Evolutionary conservation across 2,888 invertebrate genomes (phyloP), one percentile per base, ranked within the genome.

Genomic region (Oscheius onirici): DNA sequence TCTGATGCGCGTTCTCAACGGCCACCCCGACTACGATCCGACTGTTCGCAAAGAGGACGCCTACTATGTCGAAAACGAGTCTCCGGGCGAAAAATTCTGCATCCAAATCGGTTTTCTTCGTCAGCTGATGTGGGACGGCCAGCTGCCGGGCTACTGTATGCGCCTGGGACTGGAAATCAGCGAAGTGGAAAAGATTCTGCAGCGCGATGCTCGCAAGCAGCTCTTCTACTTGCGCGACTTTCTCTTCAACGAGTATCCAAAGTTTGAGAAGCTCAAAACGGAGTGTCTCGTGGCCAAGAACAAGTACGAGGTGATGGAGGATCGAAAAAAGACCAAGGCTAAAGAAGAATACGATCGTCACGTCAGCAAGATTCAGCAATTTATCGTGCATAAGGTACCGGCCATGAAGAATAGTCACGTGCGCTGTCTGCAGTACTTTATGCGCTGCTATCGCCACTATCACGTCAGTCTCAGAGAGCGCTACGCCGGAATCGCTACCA

Each of bases 101-200:
- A 15, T 8, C 3, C 22, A 20, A 10, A 41, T 58, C 17, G 20
- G 34, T 5, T 8, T 15, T 26, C 58, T 58, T 8, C 20, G 41
- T 1, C 40, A 58, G 22, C 20, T 49, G 28, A 46, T 63, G 49
- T 63, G 63, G 63, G 34, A 63, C 17, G 28, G 24, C 22, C 44
- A n/a, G 17, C 26, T 63, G n/a, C 28, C 63, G 13, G 28, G 46
- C 0, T 63, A 24, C 63, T 44, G 46, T 26, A 34, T 63, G 49
- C 63, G 63, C 8, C 46, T 63, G 15, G 63, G 63, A 24, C 13
- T 34, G 46, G 51, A 63, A 49, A 46, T 63, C 28, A 63, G 49
- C 17, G 63, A 63, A 49, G 20, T 63, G 26, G 63, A 63, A 26
- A 63, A 63, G 46, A n/a, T 63, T 26, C 46, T 63, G 15, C 63